Base-by-base conservation (phyloP, 2,113 vertebrate genomes). In the Naja naja region DNA sequence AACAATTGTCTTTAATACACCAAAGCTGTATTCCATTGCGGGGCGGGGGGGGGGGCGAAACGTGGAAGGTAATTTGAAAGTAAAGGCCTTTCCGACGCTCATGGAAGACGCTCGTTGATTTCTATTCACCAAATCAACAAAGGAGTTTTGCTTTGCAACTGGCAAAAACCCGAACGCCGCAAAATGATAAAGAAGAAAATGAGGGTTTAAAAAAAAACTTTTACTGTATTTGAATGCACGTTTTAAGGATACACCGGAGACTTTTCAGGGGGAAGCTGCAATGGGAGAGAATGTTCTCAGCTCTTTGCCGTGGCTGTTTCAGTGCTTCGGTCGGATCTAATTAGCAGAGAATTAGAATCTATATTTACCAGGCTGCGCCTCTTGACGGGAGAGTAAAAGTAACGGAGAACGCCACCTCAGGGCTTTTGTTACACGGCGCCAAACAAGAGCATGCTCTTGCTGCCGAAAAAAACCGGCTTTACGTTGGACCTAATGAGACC, bases 1-100 rank as follows among this genome's bases (percentile, higher is more conserved):
- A 91, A 85, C 23, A 89, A 89, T 89, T 3, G 8, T 52, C 14
- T 27, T 89, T 89, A 39, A 81, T 90, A 90, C 47, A 74, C 56
- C 56, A 69, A 45, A 20, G 11, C n/a, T 54, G 34, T n/a, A 89
- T n/a, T 69, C 64, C 49, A 56, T 56, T 7, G 22, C 6, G 52
- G 10, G 12, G 0, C 2, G 20, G 54, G 5, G 18, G 55, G 0
- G 22, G 22, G 6, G 6, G 22, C 8, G 47, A 49, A 49, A 3
- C 4, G 23, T 22, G 69, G 23, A 69, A 69, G 20, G 12, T 85
- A 47, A 49, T 94, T 14, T 74, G 18, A 87, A 58, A 55, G 30
- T 56, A 25, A 6, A 34, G 47, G 47, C 25, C 53, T 87, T 43
- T 10, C 16, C 3, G n/a, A 86, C 14, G 52, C 20, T 30, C 27